Conservation (phyloP, 1,140 invertebrate genomes). For the Neodiprion virginianus region DNA sequence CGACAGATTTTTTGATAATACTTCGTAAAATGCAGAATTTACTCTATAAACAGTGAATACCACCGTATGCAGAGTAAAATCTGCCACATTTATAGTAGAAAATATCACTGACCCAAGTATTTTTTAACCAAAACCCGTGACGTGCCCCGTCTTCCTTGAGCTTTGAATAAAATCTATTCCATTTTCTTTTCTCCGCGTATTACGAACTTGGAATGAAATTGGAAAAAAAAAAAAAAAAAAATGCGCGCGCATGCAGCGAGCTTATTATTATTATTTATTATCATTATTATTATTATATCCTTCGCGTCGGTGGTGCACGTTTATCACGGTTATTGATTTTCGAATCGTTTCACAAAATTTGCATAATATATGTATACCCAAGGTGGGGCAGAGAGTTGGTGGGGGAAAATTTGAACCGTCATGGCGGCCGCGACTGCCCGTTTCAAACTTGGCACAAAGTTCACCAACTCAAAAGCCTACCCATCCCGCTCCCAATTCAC, state of each 20-base stretch:
- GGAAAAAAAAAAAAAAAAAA: neutral
- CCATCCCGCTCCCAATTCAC: neutral
- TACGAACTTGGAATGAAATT: neutral
- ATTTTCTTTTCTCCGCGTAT: neutral
- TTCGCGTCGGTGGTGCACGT: neutral
- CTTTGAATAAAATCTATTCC: neutral
- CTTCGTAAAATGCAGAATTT: too few relatives aligned
- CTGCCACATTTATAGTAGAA: too few relatives aligned
- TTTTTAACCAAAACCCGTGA: too few relatives aligned
- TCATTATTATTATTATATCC: neutral
- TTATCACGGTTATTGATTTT: constrained; percentile 5
- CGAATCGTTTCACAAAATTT: neutral
- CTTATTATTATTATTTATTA: too few relatives aligned
- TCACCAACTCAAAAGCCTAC: constrained; percentile 2
- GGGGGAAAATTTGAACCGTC: neutral
- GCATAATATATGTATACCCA: neutral
- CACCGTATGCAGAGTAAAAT: too few relatives aligned
- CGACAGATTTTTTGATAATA: too few relatives aligned
- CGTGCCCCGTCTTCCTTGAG: too few relatives aligned
- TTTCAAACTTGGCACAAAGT: constrained; percentile 3
- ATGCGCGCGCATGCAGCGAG: too few relatives aligned
- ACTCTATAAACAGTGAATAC: too few relatives aligned
- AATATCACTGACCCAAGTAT: too few relatives aligned
- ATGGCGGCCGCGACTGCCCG: neutral
- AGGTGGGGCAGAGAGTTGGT: neutral